Base-by-base conservation (phyloP, 2,113 vertebrate genomes). In the Gallinago jamesoni region DNA sequence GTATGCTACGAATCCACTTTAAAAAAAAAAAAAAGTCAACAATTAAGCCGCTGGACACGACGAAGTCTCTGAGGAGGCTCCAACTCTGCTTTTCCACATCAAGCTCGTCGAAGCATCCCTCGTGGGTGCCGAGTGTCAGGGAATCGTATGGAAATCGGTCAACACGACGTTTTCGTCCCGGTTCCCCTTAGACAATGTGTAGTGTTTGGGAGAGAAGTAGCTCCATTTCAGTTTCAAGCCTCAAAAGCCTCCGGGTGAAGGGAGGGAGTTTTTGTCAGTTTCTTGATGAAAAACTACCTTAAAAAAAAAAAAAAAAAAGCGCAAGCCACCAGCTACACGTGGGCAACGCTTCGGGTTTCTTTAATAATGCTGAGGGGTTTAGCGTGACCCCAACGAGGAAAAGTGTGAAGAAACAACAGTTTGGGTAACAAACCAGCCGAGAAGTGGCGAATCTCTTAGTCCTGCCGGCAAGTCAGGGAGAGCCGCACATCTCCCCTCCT, bases 1-100 rank as follows among this genome's bases (percentile, higher is more conserved):
- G 92, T 89, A 96, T n/a, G 88, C 87, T 87, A 93, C 70, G 73
- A 81, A 94, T 90, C 94, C 97, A 95, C 82, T 82, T 82, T 43
- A 37, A 16, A n/a, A 62, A 37, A 35, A 74, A 87, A 20, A 68
- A 66, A 7, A 64, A 87, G 88, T 97, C 92, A 96, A 53, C 8
- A 24, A 47, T 56, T 60, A 93, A 92, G 84, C 66, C 69, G 93
- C 62, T 82, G 87, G 89, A 47, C 78, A 53, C 69, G 55, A 72
- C 12, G 59, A 91, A 92, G 94, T 87, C 82, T 86, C 70, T 59
- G 67, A 75, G 83, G 43, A 83, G 67, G 9, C 67, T 89, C 75
- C 84, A 69, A 66, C 60, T 90, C 35, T 25, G 68, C 80, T 94
- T 72, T 74, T 57, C 79, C 70, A 92, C 93, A 89, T 70, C 87